Base-by-base conservation (phyloP, 2,113 vertebrate species). In the Oxyura jamaicensis region DNA sequence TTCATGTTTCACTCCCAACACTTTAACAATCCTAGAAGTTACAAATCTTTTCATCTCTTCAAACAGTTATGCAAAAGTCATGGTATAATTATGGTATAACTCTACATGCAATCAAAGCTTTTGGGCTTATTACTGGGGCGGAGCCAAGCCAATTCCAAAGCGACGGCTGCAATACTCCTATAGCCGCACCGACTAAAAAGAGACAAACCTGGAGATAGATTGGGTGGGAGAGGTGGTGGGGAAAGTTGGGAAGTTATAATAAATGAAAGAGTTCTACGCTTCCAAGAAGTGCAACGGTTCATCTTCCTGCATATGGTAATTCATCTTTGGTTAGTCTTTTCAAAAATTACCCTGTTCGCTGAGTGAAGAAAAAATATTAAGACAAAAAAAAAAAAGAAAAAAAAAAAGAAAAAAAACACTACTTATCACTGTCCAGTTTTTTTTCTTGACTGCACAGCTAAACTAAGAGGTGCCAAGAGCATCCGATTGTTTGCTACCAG, bases 51-150 rank as follows among this genome's bases (percentile, higher is more conserved):
- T 95, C 75, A 96, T 95, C 87, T 96, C 88, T 94, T 93, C 75
- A 88, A 94, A 88, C 68, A 90, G 93, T 80, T 90, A 95, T 88
- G 91, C 91, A 96, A 96, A 96, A 88, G 50, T 86, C 83, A 56
- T 4, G 22, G 89, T 50, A 31, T 80, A 95, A 94, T 93, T 95
- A 93, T 3, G 0, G 42, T 79, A 11, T 50, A 50, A 83, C 77
- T 91, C 85, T 74, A 91, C 41, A 77, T 81, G 91, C 79, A 93
- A 95, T 71, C 82, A 88, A 93, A 92, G 91, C 81, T 91, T 94
- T 95, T 95, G 93, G 87, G 93, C 89, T 96, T 89, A 53, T 75
- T 84, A 75, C 42, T 79, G 50, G 62, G 58, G 35, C 36, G 53
- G 66, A 93, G 71, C 44, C 63, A 55, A 53, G 66, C 86, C 95